These are phyloP conservation scores for Phoeniculus purpureus DNA, from an alignment of 2,797 vertebrate genomes.

Conservation along the genomic window DNA sequence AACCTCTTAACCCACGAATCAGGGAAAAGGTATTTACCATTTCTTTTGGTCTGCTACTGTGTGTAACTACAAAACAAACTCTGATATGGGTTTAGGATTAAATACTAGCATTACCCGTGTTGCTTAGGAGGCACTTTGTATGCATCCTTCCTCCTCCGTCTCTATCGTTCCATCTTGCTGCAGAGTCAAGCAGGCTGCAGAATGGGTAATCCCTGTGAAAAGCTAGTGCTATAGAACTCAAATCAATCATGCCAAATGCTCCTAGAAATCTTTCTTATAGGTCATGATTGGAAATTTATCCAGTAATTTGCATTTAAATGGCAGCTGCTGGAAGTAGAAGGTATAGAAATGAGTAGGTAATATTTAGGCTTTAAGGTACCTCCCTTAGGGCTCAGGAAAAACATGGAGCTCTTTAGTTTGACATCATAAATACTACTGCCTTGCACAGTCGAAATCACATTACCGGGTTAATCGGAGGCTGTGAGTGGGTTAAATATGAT, in stretches of 20 bases:
- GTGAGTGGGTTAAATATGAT: constrained; percentile 25
- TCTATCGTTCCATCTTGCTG: constrained; percentile 44
- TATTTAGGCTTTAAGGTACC: constrained; percentile 31
- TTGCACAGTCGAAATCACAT: constrained; percentile 43
- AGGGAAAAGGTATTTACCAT: neutral
- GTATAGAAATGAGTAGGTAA: constrained; percentile 15
- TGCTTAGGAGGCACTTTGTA: neutral
- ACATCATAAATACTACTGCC: constrained; percentile 60
- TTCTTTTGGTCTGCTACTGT: neutral
- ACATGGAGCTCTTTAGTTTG: neutral
- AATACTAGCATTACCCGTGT: constrained; percentile 1
- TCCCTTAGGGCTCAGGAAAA: constrained; percentile 29
- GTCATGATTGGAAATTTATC: constrained; percentile 68
- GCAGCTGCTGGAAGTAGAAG: constrained; percentile 42
- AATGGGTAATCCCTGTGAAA: constrained; percentile 48
- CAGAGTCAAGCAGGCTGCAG: constrained; percentile 21
- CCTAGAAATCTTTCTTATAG: constrained; percentile 63
- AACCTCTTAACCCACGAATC: neutral
- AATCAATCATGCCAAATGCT: constrained; percentile 63
- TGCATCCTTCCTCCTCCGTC: neutral
- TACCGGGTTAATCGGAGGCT: constrained; percentile 49
- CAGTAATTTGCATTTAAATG: constrained; percentile 74
- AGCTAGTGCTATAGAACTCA: constrained; percentile 15
- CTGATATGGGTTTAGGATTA: neutral
- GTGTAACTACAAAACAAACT: constrained; percentile 16